These are phyloP conservation scores for Apamea epomidion DNA, from an alignment of 2,888 invertebrate genomes.

Conservation along the genomic window DNA sequence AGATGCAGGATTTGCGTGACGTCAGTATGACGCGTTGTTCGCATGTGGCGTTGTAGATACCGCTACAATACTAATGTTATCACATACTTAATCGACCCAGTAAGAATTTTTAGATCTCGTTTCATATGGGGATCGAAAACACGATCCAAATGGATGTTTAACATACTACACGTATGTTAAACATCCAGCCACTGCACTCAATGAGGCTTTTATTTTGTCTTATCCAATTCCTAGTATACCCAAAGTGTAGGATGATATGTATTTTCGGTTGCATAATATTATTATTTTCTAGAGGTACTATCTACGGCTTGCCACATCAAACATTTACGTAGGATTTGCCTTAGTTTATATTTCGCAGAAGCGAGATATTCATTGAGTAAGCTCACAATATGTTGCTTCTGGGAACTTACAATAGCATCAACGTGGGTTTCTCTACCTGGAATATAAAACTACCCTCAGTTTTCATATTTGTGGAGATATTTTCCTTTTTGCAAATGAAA, in stretches of 20 bases:
- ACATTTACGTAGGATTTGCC: conserved; percentile 2
- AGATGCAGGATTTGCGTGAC: no score
- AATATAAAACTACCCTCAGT: conserved; percentile 10
- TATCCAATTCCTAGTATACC: neutral
- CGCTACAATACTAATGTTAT: neutral
- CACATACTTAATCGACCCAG: neutral
- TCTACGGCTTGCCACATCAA: neutral
- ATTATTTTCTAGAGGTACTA: conserved; percentile 1
- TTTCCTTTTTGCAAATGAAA: neutral
- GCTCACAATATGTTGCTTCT: neutral
- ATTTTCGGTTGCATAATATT: neutral
- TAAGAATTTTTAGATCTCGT: no score
- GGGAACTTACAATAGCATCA: conserved; percentile 2
- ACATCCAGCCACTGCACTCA: neutral
- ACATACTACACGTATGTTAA: no score
- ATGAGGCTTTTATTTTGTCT: neutral
- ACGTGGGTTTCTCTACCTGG: neutral
- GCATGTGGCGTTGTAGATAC: no score
- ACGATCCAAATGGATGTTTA: no score
- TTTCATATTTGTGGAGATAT: conserved; percentile 3
- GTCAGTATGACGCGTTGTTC: no score
- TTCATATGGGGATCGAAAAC: neutral
- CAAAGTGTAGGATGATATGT: neutral
- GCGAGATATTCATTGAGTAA: neutral
- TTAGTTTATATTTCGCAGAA: neutral